Evolutionary conservation across 2,113 vertebrate genomes (phyloP).

Genomic region (Chamaea fasciata): DNA sequence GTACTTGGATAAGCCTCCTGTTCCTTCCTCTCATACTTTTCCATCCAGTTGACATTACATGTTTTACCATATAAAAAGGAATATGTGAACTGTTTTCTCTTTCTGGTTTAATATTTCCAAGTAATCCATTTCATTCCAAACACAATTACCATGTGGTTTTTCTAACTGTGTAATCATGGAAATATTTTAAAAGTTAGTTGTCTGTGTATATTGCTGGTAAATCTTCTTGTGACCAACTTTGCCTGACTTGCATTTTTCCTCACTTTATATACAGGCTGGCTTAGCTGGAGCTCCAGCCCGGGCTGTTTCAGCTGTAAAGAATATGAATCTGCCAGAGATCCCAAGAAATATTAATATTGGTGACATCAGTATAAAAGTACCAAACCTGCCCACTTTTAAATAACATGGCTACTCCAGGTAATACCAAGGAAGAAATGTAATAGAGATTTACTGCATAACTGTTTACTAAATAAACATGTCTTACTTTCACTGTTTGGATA

Average conservation of each 20-base stretch:
- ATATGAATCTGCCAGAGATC: constrained; percentile 99
- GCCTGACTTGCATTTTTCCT: constrained; percentile 73
- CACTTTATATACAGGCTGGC: constrained; percentile 88
- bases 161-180: constrained; percentile 64
- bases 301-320: constrained; percentile 99
- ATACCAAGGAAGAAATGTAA: constrained; percentile 66
- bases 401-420: constrained; percentile 82
- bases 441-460: constrained; percentile 80
- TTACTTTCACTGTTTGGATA: constrained; percentile 73
- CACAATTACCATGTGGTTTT: constrained; percentile 65
- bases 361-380: constrained; percentile 99
- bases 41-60: constrained; percentile 66
- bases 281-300: constrained; percentile 98
- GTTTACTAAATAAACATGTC: constrained; percentile 86
- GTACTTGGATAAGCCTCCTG: neutral
- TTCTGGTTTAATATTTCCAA: constrained; percentile 70
- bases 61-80: constrained; percentile 59
- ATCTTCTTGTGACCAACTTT: constrained; percentile 4
- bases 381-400: constrained; percentile 99
- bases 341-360: constrained; percentile 99
- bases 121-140: constrained; percentile 76
- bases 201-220: constrained; percentile 6
- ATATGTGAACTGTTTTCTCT: constrained; percentile 70
- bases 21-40: neutral
- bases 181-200: constrained; percentile 49